A percentile compares a stretch with the other conserved stretches of the same genome.
Conservation (phyloP, 2,797 vertebrate genomes). For the Valencia hispanica region DNA sequence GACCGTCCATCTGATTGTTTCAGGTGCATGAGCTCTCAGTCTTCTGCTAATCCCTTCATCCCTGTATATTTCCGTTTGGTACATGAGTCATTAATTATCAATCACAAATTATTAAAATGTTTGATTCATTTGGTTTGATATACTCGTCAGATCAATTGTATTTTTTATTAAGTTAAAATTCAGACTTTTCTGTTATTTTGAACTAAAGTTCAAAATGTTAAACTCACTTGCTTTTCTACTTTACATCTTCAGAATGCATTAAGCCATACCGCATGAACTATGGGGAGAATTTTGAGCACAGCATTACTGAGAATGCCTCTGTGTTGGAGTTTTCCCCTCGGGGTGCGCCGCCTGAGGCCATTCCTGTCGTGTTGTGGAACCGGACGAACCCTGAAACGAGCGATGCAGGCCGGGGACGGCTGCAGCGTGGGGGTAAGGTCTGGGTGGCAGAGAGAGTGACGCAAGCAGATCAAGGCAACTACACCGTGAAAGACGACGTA, state of each 20-base stretch:
- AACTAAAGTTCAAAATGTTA: neutral
- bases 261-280: constrained; percentile 65
- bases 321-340: constrained; percentile 71
- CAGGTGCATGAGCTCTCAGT: constrained; percentile 52
- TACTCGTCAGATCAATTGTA: neutral
- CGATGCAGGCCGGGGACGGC: constrained; percentile 47
- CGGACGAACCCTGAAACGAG: constrained; percentile 51
- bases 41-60: neutral
- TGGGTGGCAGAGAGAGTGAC: constrained; percentile 76
- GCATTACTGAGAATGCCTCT: constrained; percentile 60
- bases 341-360: constrained; percentile 52
- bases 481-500: constrained; percentile 62
- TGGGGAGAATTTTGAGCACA: constrained; percentile 70
- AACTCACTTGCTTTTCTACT: neutral
- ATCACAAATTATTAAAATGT: neutral
- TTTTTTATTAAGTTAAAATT: neutral
- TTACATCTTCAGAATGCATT: constrained; percentile 64
- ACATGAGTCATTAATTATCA: neutral
- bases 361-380: constrained; percentile 75
- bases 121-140: neutral
- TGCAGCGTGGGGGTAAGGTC: constrained; percentile 52
- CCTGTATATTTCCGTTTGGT: neutral
- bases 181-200: neutral
- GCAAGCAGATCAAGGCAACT: constrained; percentile 78
- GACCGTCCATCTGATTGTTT: constrained; percentile 71